Conservation (phyloP, 2,888 invertebrate species). For the Antheraea assamensis region DNA sequence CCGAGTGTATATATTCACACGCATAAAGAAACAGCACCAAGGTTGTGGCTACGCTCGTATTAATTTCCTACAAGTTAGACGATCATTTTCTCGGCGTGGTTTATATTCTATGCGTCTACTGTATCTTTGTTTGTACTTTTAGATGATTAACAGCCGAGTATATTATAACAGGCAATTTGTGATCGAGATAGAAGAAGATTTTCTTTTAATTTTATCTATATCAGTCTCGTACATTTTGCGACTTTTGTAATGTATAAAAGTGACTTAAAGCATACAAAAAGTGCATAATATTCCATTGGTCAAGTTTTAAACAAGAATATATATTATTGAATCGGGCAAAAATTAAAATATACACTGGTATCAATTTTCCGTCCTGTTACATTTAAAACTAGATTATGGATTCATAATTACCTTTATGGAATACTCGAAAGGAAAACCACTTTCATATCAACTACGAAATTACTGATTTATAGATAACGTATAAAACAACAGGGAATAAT, state of each 20-base stretch:
- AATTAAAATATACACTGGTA: not conserved
- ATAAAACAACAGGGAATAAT: not conserved
- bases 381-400: not conserved
- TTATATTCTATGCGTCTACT: not conserved
- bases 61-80: not conserved
- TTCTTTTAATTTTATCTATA: not conserved
- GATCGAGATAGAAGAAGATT: not conserved
- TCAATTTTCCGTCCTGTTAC: not conserved
- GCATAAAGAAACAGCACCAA: conserved; percentile 6
- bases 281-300: too few relatives aligned
- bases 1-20: conserved; percentile 11
- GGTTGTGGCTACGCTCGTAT: conserved; percentile 13
- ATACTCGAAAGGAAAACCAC: not conserved
- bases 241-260: not conserved
- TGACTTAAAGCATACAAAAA: too few relatives aligned
- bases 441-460: not conserved
- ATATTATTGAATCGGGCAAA: not conserved
- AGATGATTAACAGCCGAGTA: not conserved
- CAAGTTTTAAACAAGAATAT: not conserved
- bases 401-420: not conserved
- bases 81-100: not conserved
- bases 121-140: not conserved
- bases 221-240: not conserved
- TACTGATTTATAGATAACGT: not conserved
- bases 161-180: not conserved